phyloP scores from a whole-genome alignment of 2,113 vertebrate genomes.

The Zootoca vivipara region DNA sequence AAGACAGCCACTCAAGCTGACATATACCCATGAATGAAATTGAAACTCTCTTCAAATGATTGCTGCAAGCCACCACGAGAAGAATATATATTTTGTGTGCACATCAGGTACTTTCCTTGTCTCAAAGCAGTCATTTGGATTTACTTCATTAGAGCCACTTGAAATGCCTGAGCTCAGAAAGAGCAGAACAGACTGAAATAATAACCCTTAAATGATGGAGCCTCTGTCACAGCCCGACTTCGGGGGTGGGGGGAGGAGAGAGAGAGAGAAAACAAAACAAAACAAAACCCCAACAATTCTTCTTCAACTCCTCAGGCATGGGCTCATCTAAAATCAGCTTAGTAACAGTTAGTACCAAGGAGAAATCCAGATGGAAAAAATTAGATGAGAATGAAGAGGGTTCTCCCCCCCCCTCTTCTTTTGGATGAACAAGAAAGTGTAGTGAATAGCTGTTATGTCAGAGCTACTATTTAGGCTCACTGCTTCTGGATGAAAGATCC shows the following conservation, averaged over 20 bases:
- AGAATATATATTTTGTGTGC: slow-evolving; percentile 73
- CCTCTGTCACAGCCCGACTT: slow-evolving; percentile 65
- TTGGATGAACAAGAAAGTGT: not conserved
- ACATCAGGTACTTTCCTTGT: slow-evolving; percentile 65
- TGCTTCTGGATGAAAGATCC: not conserved
- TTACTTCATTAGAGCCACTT: slow-evolving; percentile 72
- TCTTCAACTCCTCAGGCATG: slow-evolving; percentile 61
- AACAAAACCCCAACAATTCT: slow-evolving; percentile 50
- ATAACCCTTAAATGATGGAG: slow-evolving; percentile 65
- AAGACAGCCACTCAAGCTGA: not conserved
- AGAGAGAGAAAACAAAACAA: slow-evolving; percentile 6
- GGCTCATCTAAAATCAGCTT: slow-evolving; percentile 30
- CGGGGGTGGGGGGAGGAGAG: not conserved
- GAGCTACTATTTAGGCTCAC: not conserved
- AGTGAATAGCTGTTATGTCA: not conserved
- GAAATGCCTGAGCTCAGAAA: slow-evolving; percentile 62
- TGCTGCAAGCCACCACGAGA: slow-evolving; percentile 60
- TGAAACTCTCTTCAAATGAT: slow-evolving; percentile 64
- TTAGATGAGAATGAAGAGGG: not conserved
- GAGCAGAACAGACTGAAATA: slow-evolving; percentile 67
- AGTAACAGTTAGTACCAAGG: slow-evolving; percentile 19
- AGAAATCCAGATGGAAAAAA: not conserved
- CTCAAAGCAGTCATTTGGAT: slow-evolving; percentile 73
- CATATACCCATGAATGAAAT: slow-evolving; percentile 54
- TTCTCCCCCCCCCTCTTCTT: not conserved